Base-by-base conservation (phyloP, 2,113 vertebrate species). In the Rutilus rutilus region DNA sequence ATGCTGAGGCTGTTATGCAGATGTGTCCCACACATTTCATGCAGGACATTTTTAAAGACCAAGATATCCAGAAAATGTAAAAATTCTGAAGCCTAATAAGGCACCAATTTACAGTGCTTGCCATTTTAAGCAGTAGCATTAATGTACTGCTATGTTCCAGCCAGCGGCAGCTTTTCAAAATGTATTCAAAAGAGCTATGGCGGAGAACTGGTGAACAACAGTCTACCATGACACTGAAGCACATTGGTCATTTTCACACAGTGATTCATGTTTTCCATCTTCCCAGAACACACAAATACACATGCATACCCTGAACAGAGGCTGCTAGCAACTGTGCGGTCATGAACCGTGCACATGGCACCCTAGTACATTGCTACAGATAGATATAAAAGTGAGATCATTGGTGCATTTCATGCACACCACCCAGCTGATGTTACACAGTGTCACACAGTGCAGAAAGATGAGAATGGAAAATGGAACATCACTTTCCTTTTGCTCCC, bases 401-500 rank as follows among this genome's bases (percentile, higher is more conserved):
- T 23, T 27, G 23, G 5, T 36, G 30, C 23, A 60, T 71, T 60
- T 59, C 87, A 84, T 84, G 85, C 81, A 83, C 47, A 83, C 73
- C 84, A 83, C 11, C 21, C 36, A 78, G 15, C 54, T 74, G 30
- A 65, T 57, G 42, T 21, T 76, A 74, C 86, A 86, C 81, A 85
- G 89, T 57, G 42, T 21, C 81, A 74, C 86, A 86, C 81, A 85
- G 89, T 91, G 93, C 92, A 90, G 15, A 60, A 50, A 82, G n/a
- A 84, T 30, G 39, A 76, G 27, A 87, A 77, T 84, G 10, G 85
- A 91, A 90, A 89, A 88, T 90, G 88, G 92, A 92, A 91, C 91
- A 84, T 94, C 78, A 99, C 98, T 98, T 98, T 94, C 98, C 97
- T 99, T 99, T 96, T 98, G 94, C 92, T 99, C 97, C 98, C 98